Evolutionary conservation across 2,797 vertebrate genomes (phyloP).

Genomic region (Molossus alvarezi): DNA sequence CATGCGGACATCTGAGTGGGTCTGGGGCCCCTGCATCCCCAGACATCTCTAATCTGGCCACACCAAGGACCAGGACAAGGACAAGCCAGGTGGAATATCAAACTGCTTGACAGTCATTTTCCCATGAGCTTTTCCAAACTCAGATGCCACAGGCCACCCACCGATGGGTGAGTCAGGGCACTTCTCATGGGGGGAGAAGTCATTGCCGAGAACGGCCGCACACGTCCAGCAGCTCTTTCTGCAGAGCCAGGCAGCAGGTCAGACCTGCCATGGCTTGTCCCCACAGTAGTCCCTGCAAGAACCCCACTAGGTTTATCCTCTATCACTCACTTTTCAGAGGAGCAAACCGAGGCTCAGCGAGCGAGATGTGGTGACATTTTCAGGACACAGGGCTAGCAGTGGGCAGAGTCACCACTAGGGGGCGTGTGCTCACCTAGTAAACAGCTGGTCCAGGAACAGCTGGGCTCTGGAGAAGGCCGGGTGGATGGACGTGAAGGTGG

Average conservation of each 20-base stretch:
- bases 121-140: not conserved
- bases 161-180: not conserved
- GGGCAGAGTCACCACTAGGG: too few species aligned
- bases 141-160: not conserved
- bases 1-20: not conserved
- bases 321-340: too few species aligned
- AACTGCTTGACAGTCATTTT: not conserved
- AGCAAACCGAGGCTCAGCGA: too few species aligned
- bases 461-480: constrained; percentile 94
- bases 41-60: not conserved
- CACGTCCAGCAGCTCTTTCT: too few species aligned
- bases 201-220: too few species aligned
- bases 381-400: too few species aligned
- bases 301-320: too few species aligned
- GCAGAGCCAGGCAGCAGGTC: too few species aligned
- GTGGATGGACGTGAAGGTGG: constrained; percentile 97
- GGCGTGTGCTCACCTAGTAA: constrained; percentile 69
- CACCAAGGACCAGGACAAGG: not conserved
- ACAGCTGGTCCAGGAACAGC: constrained; percentile 95
- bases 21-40: not conserved
- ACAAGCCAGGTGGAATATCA: not conserved
- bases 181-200: not conserved
- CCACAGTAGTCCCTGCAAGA: not conserved
- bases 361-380: too few species aligned
- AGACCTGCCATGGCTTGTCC: too few species aligned